phyloP scores from a whole-genome alignment of 2,113 vertebrate species.

The Neopipo cinnamomea region DNA sequence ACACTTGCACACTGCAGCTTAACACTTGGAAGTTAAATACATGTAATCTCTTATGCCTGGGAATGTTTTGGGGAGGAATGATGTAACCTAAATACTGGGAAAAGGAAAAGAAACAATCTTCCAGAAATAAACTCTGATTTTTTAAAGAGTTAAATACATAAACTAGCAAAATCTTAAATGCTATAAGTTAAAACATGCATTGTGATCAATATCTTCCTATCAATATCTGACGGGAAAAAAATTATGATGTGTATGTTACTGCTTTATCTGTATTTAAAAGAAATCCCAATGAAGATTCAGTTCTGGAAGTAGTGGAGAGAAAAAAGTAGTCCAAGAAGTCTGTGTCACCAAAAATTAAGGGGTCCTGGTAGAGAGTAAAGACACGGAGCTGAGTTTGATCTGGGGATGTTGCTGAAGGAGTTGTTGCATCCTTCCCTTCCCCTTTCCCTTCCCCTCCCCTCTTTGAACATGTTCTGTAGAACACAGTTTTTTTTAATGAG shows the following conservation, averaged over 20 bases:
- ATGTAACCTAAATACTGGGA: background rate
- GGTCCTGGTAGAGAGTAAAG: rapidly evolving
- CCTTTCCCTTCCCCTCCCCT: background rate
- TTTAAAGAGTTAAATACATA: background rate
- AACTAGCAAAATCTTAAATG: background rate
- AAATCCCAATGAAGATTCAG: background rate
- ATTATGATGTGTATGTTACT: background rate
- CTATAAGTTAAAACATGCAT: background rate
- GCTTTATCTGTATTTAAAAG: background rate
- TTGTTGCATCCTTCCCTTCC: background rate
- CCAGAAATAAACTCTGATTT: background rate
- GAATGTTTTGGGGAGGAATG: background rate
- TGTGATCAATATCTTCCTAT: background rate
- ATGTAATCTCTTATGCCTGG: background rate
- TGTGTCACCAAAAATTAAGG: background rate
- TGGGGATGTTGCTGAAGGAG: background rate
- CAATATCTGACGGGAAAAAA: no score
- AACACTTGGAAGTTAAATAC: background rate
- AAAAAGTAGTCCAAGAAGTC: background rate
- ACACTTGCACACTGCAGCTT: background rate
- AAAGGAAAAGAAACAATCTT: background rate
- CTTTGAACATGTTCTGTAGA: background rate
- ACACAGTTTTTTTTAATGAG: background rate
- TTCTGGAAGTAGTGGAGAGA: background rate
- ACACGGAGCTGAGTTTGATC: background rate